Evolutionary conservation across 2,888 invertebrate species (phyloP), one percentile per base, ranked within the genome.

Genomic region (Altica lythri): DNA sequence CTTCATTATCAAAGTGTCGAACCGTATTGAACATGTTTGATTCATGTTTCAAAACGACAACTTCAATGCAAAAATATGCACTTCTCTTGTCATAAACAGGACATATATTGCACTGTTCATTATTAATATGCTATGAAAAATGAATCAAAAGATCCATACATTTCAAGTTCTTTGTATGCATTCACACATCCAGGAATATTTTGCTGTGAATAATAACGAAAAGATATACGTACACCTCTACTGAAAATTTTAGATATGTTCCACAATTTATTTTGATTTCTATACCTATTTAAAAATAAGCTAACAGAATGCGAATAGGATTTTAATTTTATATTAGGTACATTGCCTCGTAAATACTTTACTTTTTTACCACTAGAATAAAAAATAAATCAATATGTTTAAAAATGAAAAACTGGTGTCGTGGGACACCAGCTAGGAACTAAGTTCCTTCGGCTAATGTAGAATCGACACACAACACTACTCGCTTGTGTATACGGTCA

Each of bases 1-100:
- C 72, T 75, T 75, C 75, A 75, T 75, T 75, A 75, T 74, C 71
- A 72, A 73, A 72, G 73, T 75, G 75, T 76, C 76, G 74, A 76
- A 74, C 72, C 70, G 72, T 74, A 75, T 74, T 73, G 74, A 72
- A 75, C 73, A 71, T 72, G 71, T 72, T 73, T 76, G 75, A 76
- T 75, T 74, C 76, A 76, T 76, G 74, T 74, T 72, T 68, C 66
- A 66, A 70, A 70, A 72, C 75, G 75, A 75, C 76, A 76, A 73
- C 70, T 73, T 73, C 72, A 71, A 75, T 73, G 74, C 71, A 73
- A 73, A 75, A 76, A 76, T 76, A 76, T 76, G 76, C 75, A 75
- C 74, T 75, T 69, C 72, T 68, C 71, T 68, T 72, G 74, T 74
- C 74, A 73, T 72, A 73, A 73, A 74, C 74, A 70, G 72, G 70